These are phyloP conservation scores for Hyperopisus bebe DNA, from an alignment of 2,113 vertebrate species.

Conservation along the genomic window DNA sequence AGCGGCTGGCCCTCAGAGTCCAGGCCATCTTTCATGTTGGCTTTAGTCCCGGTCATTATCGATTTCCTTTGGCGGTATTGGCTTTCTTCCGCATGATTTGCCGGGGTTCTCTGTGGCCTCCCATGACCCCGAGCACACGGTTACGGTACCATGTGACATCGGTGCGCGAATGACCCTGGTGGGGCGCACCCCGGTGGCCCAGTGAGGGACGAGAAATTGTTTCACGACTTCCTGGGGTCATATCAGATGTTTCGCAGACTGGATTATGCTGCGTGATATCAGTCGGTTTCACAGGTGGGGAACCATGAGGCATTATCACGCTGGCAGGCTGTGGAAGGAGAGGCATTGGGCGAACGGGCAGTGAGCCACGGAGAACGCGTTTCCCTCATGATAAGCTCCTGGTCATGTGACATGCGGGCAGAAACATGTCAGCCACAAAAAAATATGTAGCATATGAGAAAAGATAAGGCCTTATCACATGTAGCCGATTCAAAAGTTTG, in stretches of 20 bases:
- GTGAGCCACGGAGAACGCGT: neutral
- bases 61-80: constrained; percentile 1
- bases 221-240: neutral
- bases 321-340: neutral
- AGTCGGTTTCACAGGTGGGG: neutral
- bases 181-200: neutral
- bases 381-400: neutral
- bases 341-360: neutral
- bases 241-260: constrained; percentile 14
- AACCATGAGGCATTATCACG: neutral
- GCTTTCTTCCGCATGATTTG: constrained; percentile 1
- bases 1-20: neutral
- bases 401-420: neutral
- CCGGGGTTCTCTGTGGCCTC: neutral
- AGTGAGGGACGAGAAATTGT: neutral
- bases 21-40: neutral
- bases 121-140: neutral
- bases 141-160: neutral
- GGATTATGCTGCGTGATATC: neutral
- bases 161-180: neutral
- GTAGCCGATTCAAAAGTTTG: neutral
- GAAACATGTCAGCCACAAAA: neutral
- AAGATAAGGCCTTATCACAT: neutral
- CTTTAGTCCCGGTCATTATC: neutral
- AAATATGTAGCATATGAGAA: neutral